Base-by-base conservation (phyloP, 2,113 vertebrate species). In the Nicator chloris region DNA sequence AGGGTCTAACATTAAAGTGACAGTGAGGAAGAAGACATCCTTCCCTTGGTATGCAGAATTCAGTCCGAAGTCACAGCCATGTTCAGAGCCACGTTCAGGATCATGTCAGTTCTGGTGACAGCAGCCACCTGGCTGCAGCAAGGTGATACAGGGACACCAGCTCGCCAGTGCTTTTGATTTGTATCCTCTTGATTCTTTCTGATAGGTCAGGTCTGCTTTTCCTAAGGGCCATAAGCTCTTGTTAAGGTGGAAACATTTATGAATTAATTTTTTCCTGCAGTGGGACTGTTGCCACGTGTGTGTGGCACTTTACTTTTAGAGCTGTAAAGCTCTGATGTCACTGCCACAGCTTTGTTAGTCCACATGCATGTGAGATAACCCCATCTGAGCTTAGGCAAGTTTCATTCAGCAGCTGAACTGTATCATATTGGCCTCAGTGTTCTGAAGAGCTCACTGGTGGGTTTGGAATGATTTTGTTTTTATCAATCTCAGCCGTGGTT, bases 351-450 rank as follows among this genome's bases (percentile, higher is more conserved):
- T 51, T 64, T 28, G 26, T 64, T 40, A 30, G 51, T 59, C 79
- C 31, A 11, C 1, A 1, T 7, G 42, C n/a, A 28, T 3, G 3
- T 24, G 40, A 35, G 24, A 31, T 22, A 23, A 14, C 17, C 7
- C 13, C 13, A 11, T 21, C 57, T 64, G 44, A 89, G 16, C 6
- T 45, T 21, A 31, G 70, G 50, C 20, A 80, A 51, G 39, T 37
- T 24, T 8, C 17, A n/a, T 60, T 56, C n/a, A 37, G 57, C 77
- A 79, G 35, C 31, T 40, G 60, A 42, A 8, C 28, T 30, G 9
- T 28, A 4, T 49, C 65, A 3, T 12, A 7, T 3, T n/a, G 27
- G 22, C 3, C 0, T 19, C 60, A 37, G 13, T 11, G 57, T 20
- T 56, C 35, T 60, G 66, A 61, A 80, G 33, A 30, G 27, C 7